Evolutionary conservation across 2,113 vertebrate species (phyloP).

Genomic region (Zosterops pallidus): DNA sequence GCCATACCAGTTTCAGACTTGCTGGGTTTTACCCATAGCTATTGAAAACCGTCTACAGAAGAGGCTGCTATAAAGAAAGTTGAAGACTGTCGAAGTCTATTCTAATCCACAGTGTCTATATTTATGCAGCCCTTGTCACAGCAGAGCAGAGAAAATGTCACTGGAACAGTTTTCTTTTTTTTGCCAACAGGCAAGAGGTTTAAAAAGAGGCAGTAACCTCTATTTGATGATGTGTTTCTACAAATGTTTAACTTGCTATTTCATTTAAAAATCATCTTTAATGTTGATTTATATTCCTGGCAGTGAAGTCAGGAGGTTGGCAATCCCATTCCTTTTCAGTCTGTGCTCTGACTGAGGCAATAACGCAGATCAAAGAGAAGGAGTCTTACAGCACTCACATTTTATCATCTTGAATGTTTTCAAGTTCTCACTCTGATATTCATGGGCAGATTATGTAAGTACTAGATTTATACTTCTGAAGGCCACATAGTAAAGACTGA

Average conservation of each 20-base stretch:
- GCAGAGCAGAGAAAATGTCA: constrained; percentile 43
- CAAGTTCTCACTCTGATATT: constrained; percentile 19
- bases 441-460: constrained; percentile 16
- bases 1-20: neutral
- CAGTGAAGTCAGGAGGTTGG: constrained; percentile 48
- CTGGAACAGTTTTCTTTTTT: constrained; percentile 43
- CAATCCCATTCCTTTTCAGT: constrained; percentile 22
- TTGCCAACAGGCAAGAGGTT: constrained; percentile 53
- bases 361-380: neutral
- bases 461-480: neutral
- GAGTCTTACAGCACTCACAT: neutral
- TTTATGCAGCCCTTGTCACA: constrained; percentile 50
- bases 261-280: constrained; percentile 42
- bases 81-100: constrained; percentile 21
- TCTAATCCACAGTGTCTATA: constrained; percentile 22
- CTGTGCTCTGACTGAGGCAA: constrained; percentile 11
- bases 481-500: neutral
- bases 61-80: constrained; percentile 28
- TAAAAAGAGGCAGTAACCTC: constrained; percentile 44
- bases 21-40: neutral
- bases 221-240: constrained; percentile 55
- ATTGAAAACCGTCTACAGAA: constrained; percentile 20
- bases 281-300: constrained; percentile 61
- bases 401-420: constrained; percentile 7
- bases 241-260: constrained; percentile 58